Evolutionary conservation across 2,797 vertebrate genomes (phyloP).

Genomic region (Tokudaia muenninki): DNA sequence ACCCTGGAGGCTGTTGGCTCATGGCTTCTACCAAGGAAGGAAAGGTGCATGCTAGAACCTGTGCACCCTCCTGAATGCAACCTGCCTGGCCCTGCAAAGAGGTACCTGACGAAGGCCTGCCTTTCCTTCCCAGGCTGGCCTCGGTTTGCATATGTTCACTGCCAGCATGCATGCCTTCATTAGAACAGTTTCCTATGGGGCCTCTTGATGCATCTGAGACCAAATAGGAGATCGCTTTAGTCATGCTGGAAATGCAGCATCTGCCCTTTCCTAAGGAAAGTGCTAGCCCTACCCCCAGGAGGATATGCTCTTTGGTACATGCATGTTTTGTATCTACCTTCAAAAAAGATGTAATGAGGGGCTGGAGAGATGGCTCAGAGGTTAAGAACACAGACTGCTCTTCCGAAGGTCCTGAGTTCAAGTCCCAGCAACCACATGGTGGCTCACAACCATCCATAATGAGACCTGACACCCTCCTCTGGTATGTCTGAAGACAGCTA

Average conservation of each 20-base stretch:
- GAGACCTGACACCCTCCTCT: too few species aligned
- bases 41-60: not conserved
- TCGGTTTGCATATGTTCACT: not conserved
- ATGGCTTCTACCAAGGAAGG: not conserved
- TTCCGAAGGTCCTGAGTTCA: too few species aligned
- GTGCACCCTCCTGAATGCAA: not conserved
- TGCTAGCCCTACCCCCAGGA: not conserved
- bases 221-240: not conserved
- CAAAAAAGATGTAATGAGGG: not conserved
- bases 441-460: too few species aligned
- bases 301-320: not conserved
- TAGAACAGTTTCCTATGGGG: not conserved
- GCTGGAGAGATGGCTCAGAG: too few species aligned
- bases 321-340: not conserved
- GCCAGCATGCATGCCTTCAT: not conserved
- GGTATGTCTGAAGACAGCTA: too few species aligned
- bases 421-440: too few species aligned
- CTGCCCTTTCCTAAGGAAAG: constrained; percentile 64
- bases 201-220: not conserved
- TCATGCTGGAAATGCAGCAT: not conserved
- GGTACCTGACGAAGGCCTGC: not conserved
- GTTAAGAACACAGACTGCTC: too few species aligned
- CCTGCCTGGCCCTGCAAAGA: not conserved
- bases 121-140: not conserved
- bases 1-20: not conserved